These are phyloP conservation scores for Triplophysa tibetana DNA, from an alignment of 2,113 vertebrate genomes.

Conservation along the genomic window DNA sequence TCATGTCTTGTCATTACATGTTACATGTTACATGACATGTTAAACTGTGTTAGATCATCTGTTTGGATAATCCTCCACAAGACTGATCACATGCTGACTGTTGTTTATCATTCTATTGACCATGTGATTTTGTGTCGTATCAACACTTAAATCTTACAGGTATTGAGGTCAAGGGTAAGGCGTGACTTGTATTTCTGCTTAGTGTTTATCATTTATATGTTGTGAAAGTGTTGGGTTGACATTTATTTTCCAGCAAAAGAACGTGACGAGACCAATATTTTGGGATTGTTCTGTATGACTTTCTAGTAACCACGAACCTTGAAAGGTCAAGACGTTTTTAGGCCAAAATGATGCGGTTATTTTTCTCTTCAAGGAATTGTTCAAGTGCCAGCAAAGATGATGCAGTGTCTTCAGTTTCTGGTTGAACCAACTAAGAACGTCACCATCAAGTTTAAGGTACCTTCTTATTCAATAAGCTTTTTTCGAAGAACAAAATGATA, in stretches of 20 bases:
- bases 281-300: neutral
- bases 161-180: slow-evolving; percentile 20
- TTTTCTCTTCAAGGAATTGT: slow-evolving; percentile 41
- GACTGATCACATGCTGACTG: neutral
- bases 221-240: neutral
- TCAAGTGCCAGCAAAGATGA: slow-evolving; percentile 62
- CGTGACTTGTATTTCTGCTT: slow-evolving; percentile 33
- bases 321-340: neutral
- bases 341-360: neutral
- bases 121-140: neutral
- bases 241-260: slow-evolving; percentile 7
- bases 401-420: slow-evolving; percentile 79
- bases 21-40: neutral
- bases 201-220: slow-evolving; percentile 48
- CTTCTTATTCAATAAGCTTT: neutral
- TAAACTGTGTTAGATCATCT: slow-evolving; percentile 5
- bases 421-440: slow-evolving; percentile 76
- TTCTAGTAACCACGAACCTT: neutral
- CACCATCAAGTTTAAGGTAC: slow-evolving; percentile 74
- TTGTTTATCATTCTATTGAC: neutral
- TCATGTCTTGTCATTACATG: neutral
- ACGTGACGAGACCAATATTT: neutral
- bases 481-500: too few species aligned
- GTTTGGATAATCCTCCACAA: slow-evolving; percentile 27
- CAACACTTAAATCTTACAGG: neutral